Evolutionary conservation across 1,140 invertebrate species (phyloP).

Genomic region (Aphis craccivora): DNA sequence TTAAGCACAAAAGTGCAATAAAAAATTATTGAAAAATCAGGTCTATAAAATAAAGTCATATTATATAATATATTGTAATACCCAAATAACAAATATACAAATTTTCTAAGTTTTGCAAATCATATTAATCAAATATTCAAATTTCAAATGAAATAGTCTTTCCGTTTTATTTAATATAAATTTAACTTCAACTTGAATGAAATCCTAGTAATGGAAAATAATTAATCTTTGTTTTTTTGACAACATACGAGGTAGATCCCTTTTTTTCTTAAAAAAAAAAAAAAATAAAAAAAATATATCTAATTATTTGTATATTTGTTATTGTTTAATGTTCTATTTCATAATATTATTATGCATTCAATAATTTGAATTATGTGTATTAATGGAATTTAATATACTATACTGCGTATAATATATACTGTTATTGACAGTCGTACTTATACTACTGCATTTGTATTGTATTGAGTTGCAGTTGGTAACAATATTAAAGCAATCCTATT

Average conservation of each 20-base stretch:
- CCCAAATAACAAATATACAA: neutral
- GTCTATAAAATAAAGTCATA: neutral
- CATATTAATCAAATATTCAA: neutral
- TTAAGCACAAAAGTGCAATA: neutral
- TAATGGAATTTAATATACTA: neutral
- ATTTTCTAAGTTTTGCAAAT: neutral
- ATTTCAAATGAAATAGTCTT: neutral
- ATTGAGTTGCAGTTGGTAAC: neutral
- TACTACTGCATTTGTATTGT: neutral
- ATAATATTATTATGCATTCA: neutral
- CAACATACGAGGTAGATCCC: neutral
- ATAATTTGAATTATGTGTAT: neutral
- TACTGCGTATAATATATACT: neutral
- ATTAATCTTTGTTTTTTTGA: neutral
- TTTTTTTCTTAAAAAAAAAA: neutral
- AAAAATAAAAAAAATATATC: neutral
- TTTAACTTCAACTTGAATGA: neutral
- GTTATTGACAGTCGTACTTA: neutral
- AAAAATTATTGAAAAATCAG: neutral
- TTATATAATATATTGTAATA: neutral
- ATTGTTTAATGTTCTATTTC: neutral
- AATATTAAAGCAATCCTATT: neutral
- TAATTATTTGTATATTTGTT: neutral
- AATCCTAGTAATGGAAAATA: neutral
- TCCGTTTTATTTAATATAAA: neutral